Conservation (phyloP, 1,140 invertebrate species). For the Phthorimaea operculella region DNA sequence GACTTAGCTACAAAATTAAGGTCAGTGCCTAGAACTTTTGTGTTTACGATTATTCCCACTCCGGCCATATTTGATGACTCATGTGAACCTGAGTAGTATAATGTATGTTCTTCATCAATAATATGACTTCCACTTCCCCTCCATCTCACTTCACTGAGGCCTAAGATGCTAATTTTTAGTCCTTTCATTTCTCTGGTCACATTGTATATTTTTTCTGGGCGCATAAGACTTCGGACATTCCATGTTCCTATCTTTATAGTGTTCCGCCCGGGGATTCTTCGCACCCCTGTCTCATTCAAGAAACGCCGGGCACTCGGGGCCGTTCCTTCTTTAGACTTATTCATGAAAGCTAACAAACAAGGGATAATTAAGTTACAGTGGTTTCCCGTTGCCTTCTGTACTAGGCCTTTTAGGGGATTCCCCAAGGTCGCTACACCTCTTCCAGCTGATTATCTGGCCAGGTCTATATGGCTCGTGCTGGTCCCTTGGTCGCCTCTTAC, state of each 20-base stretch:
- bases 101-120: background rate
- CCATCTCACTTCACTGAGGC: conserved; percentile 3
- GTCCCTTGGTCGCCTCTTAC: too few relatives aligned
- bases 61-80: too few relatives aligned
- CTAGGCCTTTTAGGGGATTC: too few relatives aligned
- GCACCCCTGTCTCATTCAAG: conserved; percentile 26
- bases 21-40: too few relatives aligned
- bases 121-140: background rate
- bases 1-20: too few relatives aligned
- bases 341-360: background rate
- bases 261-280: conserved; percentile 16
- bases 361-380: too few relatives aligned
- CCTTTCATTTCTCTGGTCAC: background rate
- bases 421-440: too few relatives aligned
- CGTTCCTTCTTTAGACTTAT: background rate
- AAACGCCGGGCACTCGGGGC: conserved; percentile 23
- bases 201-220: too few relatives aligned
- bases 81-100: background rate
- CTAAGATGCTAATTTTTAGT: background rate
- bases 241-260: background rate
- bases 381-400: too few relatives aligned
- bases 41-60: too few relatives aligned
- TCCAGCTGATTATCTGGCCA: too few relatives aligned
- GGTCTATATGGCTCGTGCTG: too few relatives aligned
- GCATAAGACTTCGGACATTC: background rate